These are phyloP conservation scores for Caenorhabditis doughertyi DNA, from an alignment of 2,888 invertebrate genomes.

Conservation along the genomic window DNA sequence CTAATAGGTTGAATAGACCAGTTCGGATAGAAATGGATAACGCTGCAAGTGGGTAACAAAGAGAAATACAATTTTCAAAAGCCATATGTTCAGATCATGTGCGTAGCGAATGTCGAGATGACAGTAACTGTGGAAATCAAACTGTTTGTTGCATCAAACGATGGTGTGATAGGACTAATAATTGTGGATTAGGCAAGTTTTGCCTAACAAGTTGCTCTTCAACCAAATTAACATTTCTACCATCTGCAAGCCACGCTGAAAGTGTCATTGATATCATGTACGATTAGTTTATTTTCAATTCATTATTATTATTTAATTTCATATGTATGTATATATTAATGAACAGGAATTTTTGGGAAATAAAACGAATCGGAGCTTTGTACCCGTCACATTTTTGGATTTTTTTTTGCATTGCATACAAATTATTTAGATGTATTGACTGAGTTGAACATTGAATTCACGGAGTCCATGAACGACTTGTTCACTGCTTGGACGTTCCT, in stretches of 20 bases:
- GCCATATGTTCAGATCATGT: conserved; percentile 56
- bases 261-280: conserved; percentile 67
- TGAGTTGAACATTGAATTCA: conserved; percentile 79
- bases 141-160: conserved; percentile 73
- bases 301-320: conserved; percentile 11
- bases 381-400: conserved; percentile 37
- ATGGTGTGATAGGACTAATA: conserved; percentile 73
- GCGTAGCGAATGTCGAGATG: conserved; percentile 64
- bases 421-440: conserved; percentile 77
- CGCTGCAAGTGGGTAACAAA: conserved; percentile 48
- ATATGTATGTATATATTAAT: conserved; percentile 34
- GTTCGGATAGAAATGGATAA: conserved; percentile 72
- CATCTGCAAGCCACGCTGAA: conserved; percentile 48
- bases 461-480: conserved; percentile 75
- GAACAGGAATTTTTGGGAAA: conserved; percentile 21
- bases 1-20: conserved; percentile 69
- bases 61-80: not conserved
- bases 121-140: conserved; percentile 65
- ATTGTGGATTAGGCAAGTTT: conserved; percentile 69
- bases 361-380: conserved; percentile 44
- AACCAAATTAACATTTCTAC: conserved; percentile 62
- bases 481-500: conserved; percentile 77
- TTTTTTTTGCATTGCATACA: conserved; percentile 4
- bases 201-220: conserved; percentile 62
- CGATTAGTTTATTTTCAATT: conserved; percentile 55